phyloP scores from a whole-genome alignment of 35 echinoderm and acorn worm genomes.

The Hemicentrotus pulcherrimus region DNA sequence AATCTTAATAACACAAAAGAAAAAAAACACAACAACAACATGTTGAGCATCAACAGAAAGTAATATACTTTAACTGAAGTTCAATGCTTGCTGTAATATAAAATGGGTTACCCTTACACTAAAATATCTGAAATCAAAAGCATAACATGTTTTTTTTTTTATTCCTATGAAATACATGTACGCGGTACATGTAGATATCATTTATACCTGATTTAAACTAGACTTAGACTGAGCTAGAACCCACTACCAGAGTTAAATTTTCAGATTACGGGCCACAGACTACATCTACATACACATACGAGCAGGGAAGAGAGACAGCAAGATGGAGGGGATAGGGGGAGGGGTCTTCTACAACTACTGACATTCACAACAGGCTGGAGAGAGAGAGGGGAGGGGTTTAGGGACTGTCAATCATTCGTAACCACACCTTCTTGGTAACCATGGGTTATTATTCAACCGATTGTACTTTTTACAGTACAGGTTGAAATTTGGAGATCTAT shows the following conservation, averaged over 20 bases:
- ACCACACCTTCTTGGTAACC: constrained; percentile 43
- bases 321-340: not conserved
- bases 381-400: constrained; percentile 8
- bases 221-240: not conserved
- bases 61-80: too few species aligned
- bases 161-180: too few species aligned
- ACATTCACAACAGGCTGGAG: not conserved
- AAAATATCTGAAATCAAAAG: too few species aligned
- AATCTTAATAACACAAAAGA: too few species aligned
- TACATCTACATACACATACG: not conserved
- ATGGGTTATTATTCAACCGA: constrained; percentile 39
- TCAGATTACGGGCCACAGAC: not conserved
- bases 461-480: constrained; percentile 53
- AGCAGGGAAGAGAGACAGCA: not conserved
- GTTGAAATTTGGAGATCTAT: constrained; percentile 41
- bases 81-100: too few species aligned
- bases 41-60: too few species aligned
- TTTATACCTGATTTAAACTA: too few species aligned
- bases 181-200: too few species aligned
- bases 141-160: too few species aligned
- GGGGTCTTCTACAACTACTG: not conserved
- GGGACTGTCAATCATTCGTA: constrained; percentile 1
- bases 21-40: too few species aligned
- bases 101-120: too few species aligned
- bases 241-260: not conserved